Evolutionary conservation across 2,113 vertebrate species (phyloP).

Genomic region (Motacilla tschutschensis): DNA sequence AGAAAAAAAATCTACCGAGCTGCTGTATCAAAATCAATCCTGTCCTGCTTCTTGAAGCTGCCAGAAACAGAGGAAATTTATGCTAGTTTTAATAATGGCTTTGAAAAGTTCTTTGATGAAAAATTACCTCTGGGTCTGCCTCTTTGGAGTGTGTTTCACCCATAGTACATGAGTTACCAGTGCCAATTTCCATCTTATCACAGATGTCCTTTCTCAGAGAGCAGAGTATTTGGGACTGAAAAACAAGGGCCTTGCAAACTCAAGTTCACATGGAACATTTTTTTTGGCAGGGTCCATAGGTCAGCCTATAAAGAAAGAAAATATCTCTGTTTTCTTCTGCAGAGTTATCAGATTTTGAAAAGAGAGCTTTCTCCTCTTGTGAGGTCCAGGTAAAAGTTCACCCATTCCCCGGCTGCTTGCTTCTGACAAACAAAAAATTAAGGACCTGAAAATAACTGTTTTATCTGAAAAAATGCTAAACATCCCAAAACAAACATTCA

Average conservation of each 20-base stretch:
- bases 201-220: constrained; percentile 66
- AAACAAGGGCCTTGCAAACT: constrained; percentile 64
- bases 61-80: constrained; percentile 3
- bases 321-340: constrained; percentile 68
- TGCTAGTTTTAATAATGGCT: constrained; percentile 25
- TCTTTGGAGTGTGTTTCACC: constrained; percentile 27
- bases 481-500: constrained; percentile 74
- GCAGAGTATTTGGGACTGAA: constrained; percentile 42
- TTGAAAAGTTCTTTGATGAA: constrained; percentile 36
- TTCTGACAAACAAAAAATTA: constrained; percentile 75
- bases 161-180: neutral
- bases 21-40: neutral
- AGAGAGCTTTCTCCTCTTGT: constrained; percentile 74
- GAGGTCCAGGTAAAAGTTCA: constrained; percentile 83
- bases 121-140: constrained; percentile 25
- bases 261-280: constrained; percentile 59
- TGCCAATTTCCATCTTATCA: constrained; percentile 53
- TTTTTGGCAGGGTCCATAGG: constrained; percentile 47
- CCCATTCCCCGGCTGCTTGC: constrained; percentile 49
- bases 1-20: neutral
- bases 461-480: constrained; percentile 77
- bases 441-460: constrained; percentile 73
- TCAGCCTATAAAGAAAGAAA: constrained; percentile 69
- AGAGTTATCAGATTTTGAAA: constrained; percentile 64
- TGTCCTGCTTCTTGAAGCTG: neutral